Evolutionary conservation across 1,140 invertebrate genomes (phyloP).

Genomic region (Zophobas morio): DNA sequence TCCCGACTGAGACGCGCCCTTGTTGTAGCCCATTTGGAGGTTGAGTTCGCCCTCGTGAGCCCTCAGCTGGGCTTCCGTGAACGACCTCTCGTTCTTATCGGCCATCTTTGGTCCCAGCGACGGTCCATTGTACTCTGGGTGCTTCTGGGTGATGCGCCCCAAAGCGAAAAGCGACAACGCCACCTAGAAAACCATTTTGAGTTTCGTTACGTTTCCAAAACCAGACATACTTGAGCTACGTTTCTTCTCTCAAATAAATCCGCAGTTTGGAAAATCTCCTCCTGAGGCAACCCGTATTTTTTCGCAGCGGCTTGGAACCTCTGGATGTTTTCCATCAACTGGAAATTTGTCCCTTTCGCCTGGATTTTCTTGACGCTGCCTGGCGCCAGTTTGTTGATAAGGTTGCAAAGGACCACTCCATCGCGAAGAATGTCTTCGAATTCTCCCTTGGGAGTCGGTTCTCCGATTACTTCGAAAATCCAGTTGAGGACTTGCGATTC

Average conservation of each 20-base stretch:
- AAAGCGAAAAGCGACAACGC: constrained; percentile 62
- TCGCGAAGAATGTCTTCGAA: constrained; percentile 95
- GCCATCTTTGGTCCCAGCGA: constrained; percentile 94
- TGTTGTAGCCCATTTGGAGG: constrained; percentile 97
- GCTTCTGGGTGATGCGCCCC: constrained; percentile 87
- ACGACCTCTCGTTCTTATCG: constrained; percentile 93
- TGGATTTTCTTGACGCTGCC: constrained; percentile 98
- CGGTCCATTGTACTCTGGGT: constrained; percentile 93
- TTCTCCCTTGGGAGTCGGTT: constrained; percentile 85
- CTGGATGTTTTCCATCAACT: constrained; percentile 98
- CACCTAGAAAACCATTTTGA: constrained; percentile 57
- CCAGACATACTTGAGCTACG: constrained; percentile 90
- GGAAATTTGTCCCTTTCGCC: constrained; percentile 95
- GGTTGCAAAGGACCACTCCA: constrained; percentile 92
- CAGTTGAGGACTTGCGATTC: constrained; percentile 92
- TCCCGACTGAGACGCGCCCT: constrained; percentile 89
- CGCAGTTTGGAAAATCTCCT: constrained; percentile 99
- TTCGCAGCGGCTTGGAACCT: constrained; percentile 95
- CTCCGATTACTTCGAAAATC: constrained; percentile 91
- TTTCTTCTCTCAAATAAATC: constrained; percentile 97
- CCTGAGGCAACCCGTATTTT: constrained; percentile 94
- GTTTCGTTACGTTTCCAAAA: background rate
- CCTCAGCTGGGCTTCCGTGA: constrained; percentile 95
- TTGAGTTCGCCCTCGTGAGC: constrained; percentile 92
- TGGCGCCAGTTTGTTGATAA: constrained; percentile 95